Base-by-base conservation (phyloP, 2,113 vertebrate species). In the Syngnathus floridae region DNA sequence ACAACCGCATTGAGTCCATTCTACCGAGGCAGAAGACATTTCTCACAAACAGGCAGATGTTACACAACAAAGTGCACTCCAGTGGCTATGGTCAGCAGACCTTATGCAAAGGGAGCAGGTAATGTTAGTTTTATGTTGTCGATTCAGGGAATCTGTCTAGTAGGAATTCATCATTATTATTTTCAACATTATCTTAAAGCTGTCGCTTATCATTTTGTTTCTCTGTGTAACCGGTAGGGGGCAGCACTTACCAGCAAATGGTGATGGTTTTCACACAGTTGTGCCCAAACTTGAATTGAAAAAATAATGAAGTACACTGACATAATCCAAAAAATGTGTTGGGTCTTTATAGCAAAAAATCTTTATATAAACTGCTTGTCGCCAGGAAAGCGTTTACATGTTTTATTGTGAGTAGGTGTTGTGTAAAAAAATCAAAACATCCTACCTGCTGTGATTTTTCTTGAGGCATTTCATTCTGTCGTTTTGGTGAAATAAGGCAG, bases 1-100 rank as follows among this genome's bases (percentile, higher is more conserved):
- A 92, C 85, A 95, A 93, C 79, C 92, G 88, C 79, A 92, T 92
- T 66, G 92, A 93, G 80, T 95, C 94, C 70, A 92, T 93, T 70
- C 70, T 93, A 36, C 93, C 92, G 21, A 85, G 82, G 79, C 79
- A 87, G 76, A 95, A 92, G 71, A 76, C 86, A 61, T 90, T 92
- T 58, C 74, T 91, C 71, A 92, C 82, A 61, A 93, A 77, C 71
- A 91, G 89, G 72, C 92, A 93, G 71, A 82, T 92, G n/a, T 88
- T 94, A 26, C 70, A 93, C 79, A 90, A 90, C 75, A 97, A 92
- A 78, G 91, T 95, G 71, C 82, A 85, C 58, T 95, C 92, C 77
- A 93, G 89, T 69, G 94, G 92, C 22, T 93, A 89, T 16, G 91
- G 93, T 43, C 90, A 92, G 65, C 91, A 92, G 73, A 88, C 80